A percentile compares a stretch with the other conserved stretches of the same genome.
Evolutionary conservation across 2,113 vertebrate species (phyloP).

Genomic region (Danio rerio): GRCz12tu NC_133187.1:5144501-5145000

Average conservation of each 20-base stretch:
- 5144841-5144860: neutral
- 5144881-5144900: neutral
- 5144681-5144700: conserved; percentile 93
- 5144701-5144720: conserved; percentile 92
- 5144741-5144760: conserved; percentile 94
- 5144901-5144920: neutral
- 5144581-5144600: no score
- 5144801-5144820: conserved; percentile 66
- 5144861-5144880: neutral
- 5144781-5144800: conserved; percentile 94
- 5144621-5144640: no score
- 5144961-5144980: neutral
- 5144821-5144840: neutral
- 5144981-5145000: no score
- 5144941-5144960: neutral
- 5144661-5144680: conserved; percentile 82
- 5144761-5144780: conserved; percentile 91
- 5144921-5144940: neutral
- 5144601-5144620: no score
- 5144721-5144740: conserved; percentile 93
- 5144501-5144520: neutral
- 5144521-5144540: neutral
- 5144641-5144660: conserved; percentile 34
- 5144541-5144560: neutral
- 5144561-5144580: neutral